phyloP scores from a whole-genome alignment of 2,888 invertebrate species.

The Platycheirus albimanus region DNA sequence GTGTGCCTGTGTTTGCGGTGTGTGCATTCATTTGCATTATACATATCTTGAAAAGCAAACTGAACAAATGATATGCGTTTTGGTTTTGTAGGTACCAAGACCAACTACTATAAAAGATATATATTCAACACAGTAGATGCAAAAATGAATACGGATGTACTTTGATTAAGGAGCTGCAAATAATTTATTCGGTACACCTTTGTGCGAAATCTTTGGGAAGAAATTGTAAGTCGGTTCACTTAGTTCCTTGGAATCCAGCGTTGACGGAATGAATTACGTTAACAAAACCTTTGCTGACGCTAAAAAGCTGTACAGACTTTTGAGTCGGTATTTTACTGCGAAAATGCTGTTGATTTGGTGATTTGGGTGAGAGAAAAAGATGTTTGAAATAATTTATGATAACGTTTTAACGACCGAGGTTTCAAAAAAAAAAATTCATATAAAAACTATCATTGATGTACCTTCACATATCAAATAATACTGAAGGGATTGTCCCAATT shows the following conservation, averaged over 20 bases:
- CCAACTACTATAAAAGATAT: slow-evolving; percentile 35
- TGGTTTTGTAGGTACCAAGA: background rate
- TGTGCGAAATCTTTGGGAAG: slow-evolving; percentile 20
- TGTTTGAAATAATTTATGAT: too few relatives aligned
- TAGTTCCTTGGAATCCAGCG: slow-evolving; percentile 29
- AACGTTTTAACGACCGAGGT: too few relatives aligned
- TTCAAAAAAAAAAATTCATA: too few relatives aligned
- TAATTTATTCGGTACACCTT: slow-evolving; percentile 66
- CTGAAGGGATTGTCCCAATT: too few relatives aligned
- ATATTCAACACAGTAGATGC: slow-evolving; percentile 34
- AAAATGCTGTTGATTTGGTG: too few relatives aligned
- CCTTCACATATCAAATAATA: too few relatives aligned
- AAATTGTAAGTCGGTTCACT: background rate
- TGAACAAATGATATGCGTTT: slow-evolving; percentile 47
- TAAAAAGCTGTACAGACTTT: background rate
- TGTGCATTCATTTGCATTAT: slow-evolving; percentile 66
- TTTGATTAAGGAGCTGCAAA: slow-evolving; percentile 51
- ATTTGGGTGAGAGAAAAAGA: too few relatives aligned
- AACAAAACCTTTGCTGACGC: background rate
- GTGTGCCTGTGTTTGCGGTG: slow-evolving; percentile 26
- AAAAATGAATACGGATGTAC: slow-evolving; percentile 33
- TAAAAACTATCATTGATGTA: too few relatives aligned
- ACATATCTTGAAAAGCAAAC: slow-evolving; percentile 33
- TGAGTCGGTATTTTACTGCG: background rate
- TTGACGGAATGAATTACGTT: slow-evolving; percentile 43